Evolutionary conservation across 2,113 vertebrate species (phyloP), one percentile per base, ranked within the genome.

Genomic region (Entomyzon cyanotis): DNA sequence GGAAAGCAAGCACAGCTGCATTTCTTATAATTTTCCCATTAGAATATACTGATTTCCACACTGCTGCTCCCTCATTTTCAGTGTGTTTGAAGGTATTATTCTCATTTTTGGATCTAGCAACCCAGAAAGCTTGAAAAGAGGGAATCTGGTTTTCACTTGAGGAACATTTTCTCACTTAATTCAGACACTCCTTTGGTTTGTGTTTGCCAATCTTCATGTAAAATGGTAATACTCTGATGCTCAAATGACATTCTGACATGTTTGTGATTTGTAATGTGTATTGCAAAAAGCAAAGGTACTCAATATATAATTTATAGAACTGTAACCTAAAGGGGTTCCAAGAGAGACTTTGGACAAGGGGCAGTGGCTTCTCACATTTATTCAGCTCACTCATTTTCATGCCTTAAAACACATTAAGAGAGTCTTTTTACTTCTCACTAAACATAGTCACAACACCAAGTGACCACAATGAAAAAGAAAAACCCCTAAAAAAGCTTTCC

Each of bases 11-110:
- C 35, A 76, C 79, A 93, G 56, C 69, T 90, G 80, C 60, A 58
- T 53, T 90, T 81, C 76, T 89, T 88, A 58, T 37, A 17, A 60
- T 68, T 94, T 91, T 82, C 67, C 78, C 49, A 50, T 86, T 80
- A 88, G 79, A 80, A 87, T 56, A 63, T 25, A 88, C 13, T 33
- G 4, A 64, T 88, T 95, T 93, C 84, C 82, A 81, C 55, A 37
- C 71, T 63, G 47, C 49, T 89, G 64, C 46, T 89, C 65, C 50
- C 62, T 91, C 78, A n/a, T 68, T 68, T 86, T 62, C 1, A 0
- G 3, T 50, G 19, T 53, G 37, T 73, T 76, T 68, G 9, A 33
- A 73, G 73, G 63, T 64, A 47, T 87, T 81, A 58, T 37, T 76
- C 31, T 76, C 71, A 33, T 49, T 81, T 78, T 93, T 67, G 46